These are phyloP conservation scores for Pelosia muscerda DNA, from an alignment of 2,888 invertebrate species.

Conservation along the genomic window DNA sequence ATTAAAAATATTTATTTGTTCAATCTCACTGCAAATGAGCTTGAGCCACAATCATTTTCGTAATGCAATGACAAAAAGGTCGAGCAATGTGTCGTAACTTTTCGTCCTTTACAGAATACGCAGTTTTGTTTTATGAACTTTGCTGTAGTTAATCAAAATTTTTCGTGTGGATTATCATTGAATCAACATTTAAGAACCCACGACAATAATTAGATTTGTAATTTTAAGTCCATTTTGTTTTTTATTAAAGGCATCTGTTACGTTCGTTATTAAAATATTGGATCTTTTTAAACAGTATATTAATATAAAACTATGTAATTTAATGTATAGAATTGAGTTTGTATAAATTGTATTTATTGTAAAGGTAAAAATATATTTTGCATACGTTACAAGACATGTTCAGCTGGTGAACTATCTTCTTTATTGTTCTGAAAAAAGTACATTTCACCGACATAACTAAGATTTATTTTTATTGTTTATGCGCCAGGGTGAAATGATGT, in stretches of 20 bases:
- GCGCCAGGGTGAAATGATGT: conserved; percentile 22
- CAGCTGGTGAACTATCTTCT: conserved; percentile 25
- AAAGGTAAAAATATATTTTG: conserved; percentile 37
- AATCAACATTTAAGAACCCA: conserved; percentile 64
- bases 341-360: conserved; percentile 52
- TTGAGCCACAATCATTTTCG: not conserved
- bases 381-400: conserved; percentile 30
- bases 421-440: conserved; percentile 26
- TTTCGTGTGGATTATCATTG: conserved; percentile 45
- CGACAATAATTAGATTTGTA: conserved; percentile 83
- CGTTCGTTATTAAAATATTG: conserved; percentile 46
- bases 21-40: not conserved
- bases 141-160: conserved; percentile 26
- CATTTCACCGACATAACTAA: conserved; percentile 24
- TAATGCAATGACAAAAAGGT: conserved; percentile 1
- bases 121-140: conserved; percentile 30
- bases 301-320: conserved; percentile 43
- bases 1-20: not conserved
- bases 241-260: conserved; percentile 39
- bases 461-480: conserved; percentile 34
- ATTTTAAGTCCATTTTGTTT: conserved; percentile 55
- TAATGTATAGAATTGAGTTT: conserved; percentile 51
- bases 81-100: conserved; percentile 18
- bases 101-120: conserved; percentile 22
- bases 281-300: conserved; percentile 50